These are phyloP conservation scores for Arctia plantaginis DNA, from an alignment of 2,888 invertebrate genomes.

Conservation along the genomic window DNA sequence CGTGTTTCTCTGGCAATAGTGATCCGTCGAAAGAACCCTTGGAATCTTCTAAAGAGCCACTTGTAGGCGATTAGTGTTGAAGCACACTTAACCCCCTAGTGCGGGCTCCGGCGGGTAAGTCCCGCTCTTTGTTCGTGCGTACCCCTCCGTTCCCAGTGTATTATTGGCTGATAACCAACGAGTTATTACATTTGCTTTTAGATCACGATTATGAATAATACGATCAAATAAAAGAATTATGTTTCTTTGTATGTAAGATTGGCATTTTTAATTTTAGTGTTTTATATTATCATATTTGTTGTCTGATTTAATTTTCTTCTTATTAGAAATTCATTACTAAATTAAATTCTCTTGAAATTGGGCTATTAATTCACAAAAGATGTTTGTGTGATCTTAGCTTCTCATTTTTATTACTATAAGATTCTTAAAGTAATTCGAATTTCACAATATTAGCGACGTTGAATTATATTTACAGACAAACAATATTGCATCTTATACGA, in stretches of 20 bases:
- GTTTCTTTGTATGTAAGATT: conserved; percentile 6
- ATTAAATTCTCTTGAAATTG: neutral
- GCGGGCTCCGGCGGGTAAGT: conserved; percentile 66
- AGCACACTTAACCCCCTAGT: conserved; percentile 74
- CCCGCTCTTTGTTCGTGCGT: conserved; percentile 71
- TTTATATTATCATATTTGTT: neutral
- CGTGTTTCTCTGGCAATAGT: conserved; percentile 78
- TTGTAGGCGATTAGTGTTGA: conserved; percentile 78
- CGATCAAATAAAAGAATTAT: conserved; percentile 8
- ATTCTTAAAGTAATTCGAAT: neutral
- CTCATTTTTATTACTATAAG: neutral
- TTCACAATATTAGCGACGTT: neutral
- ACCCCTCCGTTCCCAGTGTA: conserved; percentile 59
- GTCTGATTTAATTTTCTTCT: neutral
- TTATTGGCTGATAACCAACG: conserved; percentile 66
- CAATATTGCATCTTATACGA: neutral
- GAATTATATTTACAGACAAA: neutral
- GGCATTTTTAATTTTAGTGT: neutral
- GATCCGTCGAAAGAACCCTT: conserved; percentile 80
- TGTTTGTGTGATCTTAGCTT: neutral
- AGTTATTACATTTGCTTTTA: conserved; percentile 60
- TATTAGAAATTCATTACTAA: neutral
- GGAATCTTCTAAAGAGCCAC: conserved; percentile 72
- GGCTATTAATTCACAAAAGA: neutral
- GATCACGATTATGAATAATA: conserved; percentile 43